Evolutionary conservation across 1,140 invertebrate genomes (phyloP), one percentile per base, ranked within the genome.

Genomic region (Diorhabda carinulata): DNA sequence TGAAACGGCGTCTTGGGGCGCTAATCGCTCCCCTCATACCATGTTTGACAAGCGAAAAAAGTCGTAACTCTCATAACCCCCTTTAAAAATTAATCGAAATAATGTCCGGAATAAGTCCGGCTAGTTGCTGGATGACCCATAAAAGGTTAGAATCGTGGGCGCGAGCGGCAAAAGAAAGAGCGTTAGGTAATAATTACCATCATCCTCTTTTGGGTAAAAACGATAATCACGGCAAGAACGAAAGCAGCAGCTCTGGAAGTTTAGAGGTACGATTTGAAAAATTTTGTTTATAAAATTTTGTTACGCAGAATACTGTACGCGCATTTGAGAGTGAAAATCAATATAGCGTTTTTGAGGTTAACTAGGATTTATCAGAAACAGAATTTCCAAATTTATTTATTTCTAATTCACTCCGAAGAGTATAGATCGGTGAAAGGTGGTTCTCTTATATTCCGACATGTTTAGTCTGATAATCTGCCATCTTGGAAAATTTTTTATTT

Each of bases 101-200:
- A 52, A 88, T 88, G 87, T 88, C 87, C 77, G 87, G 87, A 62
- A 79, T 89, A 67, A 87, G 88, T 70, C 88, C 88, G 40, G 86
- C 88, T 41, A 86, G 87, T 69, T 88, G 87, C 72, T 90, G 89
- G 88, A 85, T 88, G 58, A 87, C 88, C 2, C 88, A 90, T 78
- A 89, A 89, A 75, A 81, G 88, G 64, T 82, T 90, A 7, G 88
- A 89, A 78, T 88, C 87, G n/a, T 90, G 89, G 88, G 88, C 89
- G 2, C 82, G 86, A 62, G 86, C 88, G 8, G 88, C 88, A 52
- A 86, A 88, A 72, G 87, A 89, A 74, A 80, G 88, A 41, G 87
- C 87, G 5, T 84, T 86, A 52, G 87, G 79, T 40, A 72, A 71
- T 52, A 73, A 70, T n/a, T 73, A 71, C 4, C 69, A 72, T 43